Evolutionary conservation across 2,113 vertebrate species (phyloP).

Genomic region (Chelonoidis abingdonii): DNA sequence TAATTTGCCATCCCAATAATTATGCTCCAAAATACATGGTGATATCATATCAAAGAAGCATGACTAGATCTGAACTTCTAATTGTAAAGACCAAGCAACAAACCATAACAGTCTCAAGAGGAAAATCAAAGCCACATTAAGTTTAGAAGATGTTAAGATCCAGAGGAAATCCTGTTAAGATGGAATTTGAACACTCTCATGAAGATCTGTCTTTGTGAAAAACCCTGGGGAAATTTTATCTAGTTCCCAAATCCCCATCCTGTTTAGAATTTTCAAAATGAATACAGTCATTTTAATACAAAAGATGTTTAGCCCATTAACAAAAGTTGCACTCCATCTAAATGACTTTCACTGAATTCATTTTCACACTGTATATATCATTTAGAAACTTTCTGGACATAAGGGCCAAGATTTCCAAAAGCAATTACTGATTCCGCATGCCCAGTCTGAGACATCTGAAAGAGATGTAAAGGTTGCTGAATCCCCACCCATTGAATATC

Average conservation of each 20-base stretch:
- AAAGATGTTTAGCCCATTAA: neutral
- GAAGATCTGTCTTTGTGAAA: neutral
- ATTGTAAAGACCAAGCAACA: neutral
- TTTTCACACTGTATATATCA: neutral
- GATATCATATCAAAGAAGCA: conserved; percentile 25
- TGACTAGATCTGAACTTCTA: conserved; percentile 56
- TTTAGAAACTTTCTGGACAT: neutral
- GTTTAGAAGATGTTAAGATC: conserved; percentile 33
- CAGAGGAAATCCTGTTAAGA: conserved; percentile 40
- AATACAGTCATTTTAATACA: conserved; percentile 8
- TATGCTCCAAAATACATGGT: conserved; percentile 41
- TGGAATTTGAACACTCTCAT: conserved; percentile 30
- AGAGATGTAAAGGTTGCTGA: neutral
- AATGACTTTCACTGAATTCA: neutral
- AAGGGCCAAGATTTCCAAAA: neutral
- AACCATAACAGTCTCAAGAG: neutral
- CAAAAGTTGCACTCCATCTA: conserved; percentile 4
- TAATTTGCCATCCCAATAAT: conserved; percentile 71
- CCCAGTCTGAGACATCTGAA: neutral
- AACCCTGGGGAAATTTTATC: neutral
- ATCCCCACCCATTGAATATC: neutral
- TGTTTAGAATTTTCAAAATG: conserved; percentile 26
- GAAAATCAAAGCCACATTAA: conserved; percentile 54
- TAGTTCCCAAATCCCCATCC: neutral
- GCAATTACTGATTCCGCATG: neutral